Evolutionary conservation across 2,113 vertebrate genomes (phyloP), one percentile per base, ranked within the genome.

Genomic region (Perca flavescens): DNA sequence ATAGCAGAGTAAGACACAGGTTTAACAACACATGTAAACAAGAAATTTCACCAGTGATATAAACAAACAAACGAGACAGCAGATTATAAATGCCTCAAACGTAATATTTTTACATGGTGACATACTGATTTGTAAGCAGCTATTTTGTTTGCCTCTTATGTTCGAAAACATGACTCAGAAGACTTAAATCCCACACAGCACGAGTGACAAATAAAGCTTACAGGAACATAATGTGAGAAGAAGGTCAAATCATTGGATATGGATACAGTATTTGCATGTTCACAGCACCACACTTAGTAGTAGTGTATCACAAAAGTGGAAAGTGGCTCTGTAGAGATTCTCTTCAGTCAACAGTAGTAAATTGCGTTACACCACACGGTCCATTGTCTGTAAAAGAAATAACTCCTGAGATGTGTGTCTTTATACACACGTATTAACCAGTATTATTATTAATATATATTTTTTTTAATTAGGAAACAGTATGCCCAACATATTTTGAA

Each of bases 381-480:
- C 63, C 61, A 67, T 54, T 79, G 34, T 74, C 56, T 81, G 57
- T 49, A 81, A 74, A 83, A 65, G 15, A 90, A 92, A 88, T 31
- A 70, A 83, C 78, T 85, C 84, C 88, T 91, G 91, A 92, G 87
- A 89, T 89, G 87, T 83, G 72, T 80, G 63, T 79, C 28, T 78
- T 73, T 3, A 56, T 57, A 66, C 64, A 86, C 54, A 71, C 21
- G 2, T 69, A 85, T 17, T 15, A 86, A 78, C 50, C 58, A 83
- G 74, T 86, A 58, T 77, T 68, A 14, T 80, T 17, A 21, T 19
- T 43, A 43, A 40, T 40, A 40, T 40, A 40, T 36, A 6, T 36
- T 36, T 36, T 36, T 36, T 36, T 6, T 6, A 36, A 36, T 36
- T 36, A 50, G 4, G 1, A 69, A 56, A 63, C 0, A 61, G 40